phyloP scores from a whole-genome alignment of 1,140 invertebrate genomes.

The Armadillidium nasatum region DNA sequence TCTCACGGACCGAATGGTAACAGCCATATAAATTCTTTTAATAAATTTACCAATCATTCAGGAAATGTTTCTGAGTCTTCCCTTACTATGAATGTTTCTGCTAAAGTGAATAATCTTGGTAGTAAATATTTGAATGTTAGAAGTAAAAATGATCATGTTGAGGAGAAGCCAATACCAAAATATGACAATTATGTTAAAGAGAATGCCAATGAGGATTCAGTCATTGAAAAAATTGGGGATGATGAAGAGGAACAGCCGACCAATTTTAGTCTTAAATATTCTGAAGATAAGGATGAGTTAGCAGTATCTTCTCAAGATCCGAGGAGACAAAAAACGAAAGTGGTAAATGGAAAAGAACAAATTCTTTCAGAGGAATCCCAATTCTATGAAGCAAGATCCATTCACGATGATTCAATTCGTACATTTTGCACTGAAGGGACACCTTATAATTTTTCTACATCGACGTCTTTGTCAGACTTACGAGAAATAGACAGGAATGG shows the following conservation, averaged over 20 bases:
- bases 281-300: conserved; percentile 44
- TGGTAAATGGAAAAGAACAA: no score
- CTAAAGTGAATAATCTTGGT: background rate
- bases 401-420: conserved; percentile 72
- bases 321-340: conserved; percentile 31
- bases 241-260: conserved; percentile 59
- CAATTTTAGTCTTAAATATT: conserved; percentile 58
- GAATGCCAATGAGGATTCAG: conserved; percentile 25
- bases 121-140: background rate
- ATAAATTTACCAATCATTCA: background rate
- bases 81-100: background rate
- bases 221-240: conserved; percentile 19
- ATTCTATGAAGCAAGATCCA: conserved; percentile 30
- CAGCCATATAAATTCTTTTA: background rate
- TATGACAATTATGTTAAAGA: conserved; percentile 40
- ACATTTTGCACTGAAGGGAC: conserved; percentile 92
- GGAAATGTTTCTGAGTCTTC: background rate
- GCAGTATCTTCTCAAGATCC: conserved; percentile 39
- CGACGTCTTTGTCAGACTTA: conserved; percentile 81
- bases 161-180: conserved; percentile 35
- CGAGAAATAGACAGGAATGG: conserved; percentile 50
- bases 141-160: background rate
- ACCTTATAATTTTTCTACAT: conserved; percentile 77
- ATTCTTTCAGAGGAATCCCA: conserved; percentile 18
- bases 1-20: background rate